These are phyloP conservation scores for Riparia riparia DNA, from an alignment of 2,113 vertebrate genomes.

Conservation along the genomic window DNA sequence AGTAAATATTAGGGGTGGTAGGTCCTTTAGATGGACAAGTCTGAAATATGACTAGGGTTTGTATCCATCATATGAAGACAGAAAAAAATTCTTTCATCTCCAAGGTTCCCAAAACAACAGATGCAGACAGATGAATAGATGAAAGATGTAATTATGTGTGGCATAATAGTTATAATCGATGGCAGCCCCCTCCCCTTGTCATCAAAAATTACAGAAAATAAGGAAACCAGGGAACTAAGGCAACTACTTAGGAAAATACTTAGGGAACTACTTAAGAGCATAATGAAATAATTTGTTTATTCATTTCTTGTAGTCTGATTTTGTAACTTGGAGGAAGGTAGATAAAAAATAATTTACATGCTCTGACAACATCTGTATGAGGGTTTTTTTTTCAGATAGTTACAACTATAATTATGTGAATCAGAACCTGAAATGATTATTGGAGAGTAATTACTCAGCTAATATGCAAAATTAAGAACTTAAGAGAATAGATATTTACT, in stretches of 20 bases:
- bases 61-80: not conserved
- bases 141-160: not conserved
- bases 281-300: not conserved
- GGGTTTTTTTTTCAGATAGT: not conserved
- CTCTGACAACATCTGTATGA: not conserved
- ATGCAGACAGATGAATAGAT: not conserved
- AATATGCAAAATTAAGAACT: not conserved
- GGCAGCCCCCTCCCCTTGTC: accelerated
- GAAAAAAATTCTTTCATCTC: not conserved
- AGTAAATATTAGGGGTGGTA: not conserved
- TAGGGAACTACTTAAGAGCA: not conserved
- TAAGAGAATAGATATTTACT: not conserved
- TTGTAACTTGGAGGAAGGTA: not conserved
- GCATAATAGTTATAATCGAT: not conserved
- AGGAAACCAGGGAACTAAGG: not conserved
- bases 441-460: not conserved
- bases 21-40: not conserved
- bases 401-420: not conserved
- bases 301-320: not conserved
- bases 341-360: not conserved
- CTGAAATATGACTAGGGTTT: not conserved
- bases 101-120: not conserved
- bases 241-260: not conserved
- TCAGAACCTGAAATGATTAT: not conserved
- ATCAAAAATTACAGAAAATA: not conserved